These are phyloP conservation scores for Sarotherodon lohbergeri DNA, from an alignment of 2,113 vertebrate species.

Conservation along the genomic window DNA sequence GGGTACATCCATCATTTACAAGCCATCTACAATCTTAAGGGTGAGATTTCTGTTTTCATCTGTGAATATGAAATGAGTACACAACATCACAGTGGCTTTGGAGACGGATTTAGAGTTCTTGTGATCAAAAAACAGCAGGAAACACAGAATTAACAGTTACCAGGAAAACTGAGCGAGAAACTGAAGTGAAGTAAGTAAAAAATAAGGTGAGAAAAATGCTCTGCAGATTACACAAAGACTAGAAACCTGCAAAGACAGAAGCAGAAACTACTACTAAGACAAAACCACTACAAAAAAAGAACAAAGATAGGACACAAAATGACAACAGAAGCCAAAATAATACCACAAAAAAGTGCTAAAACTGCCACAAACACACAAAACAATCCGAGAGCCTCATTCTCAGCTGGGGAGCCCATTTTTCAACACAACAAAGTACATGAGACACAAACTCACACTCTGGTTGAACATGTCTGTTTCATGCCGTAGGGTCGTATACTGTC, in stretches of 20 bases:
- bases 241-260: not conserved
- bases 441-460: conserved; percentile 87
- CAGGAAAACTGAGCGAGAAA: not conserved
- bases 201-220: not conserved
- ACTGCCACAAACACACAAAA: not conserved
- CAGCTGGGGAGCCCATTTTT: not conserved
- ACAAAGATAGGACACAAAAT: not conserved
- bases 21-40: not conserved
- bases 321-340: not conserved
- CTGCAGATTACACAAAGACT: rapidly evolving
- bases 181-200: not conserved
- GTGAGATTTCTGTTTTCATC: not conserved
- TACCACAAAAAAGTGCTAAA: not conserved
- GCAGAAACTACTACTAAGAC: rapidly evolving
- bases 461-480: conserved; percentile 99
- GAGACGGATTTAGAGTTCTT: not conserved
- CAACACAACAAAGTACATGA: not conserved
- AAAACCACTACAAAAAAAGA: rapidly evolving
- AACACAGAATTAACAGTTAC: not conserved
- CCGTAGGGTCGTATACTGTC: conserved; percentile 92
- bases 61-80: not conserved
- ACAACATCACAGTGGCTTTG: not conserved
- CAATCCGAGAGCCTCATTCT: not conserved
- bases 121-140: not conserved
- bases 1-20: not conserved